phyloP scores from a whole-genome alignment of 2,888 invertebrate species.

The Pherbina coryleti region DNA sequence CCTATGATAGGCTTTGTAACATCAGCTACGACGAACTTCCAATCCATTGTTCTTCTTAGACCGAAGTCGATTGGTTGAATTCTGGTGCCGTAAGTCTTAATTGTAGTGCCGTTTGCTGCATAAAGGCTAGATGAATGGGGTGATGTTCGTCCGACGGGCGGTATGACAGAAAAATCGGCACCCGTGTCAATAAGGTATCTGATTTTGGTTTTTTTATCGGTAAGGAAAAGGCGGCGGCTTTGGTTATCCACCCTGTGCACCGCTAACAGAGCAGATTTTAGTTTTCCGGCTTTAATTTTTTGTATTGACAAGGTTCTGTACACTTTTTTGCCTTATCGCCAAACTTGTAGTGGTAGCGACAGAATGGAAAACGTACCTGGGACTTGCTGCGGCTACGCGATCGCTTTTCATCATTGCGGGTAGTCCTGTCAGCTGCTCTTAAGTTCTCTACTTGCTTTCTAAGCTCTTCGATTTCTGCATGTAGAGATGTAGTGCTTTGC shows the following conservation, averaged over 20 bases:
- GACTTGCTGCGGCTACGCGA: neutral
- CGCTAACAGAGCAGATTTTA: constrained; percentile 27
- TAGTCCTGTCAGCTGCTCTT: neutral
- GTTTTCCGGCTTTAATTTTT: constrained; percentile 31
- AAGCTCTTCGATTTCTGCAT: constrained; percentile 25
- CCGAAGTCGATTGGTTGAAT: constrained; percentile 36
- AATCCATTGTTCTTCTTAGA: too few relatives aligned
- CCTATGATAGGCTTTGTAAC: constrained; percentile 39
- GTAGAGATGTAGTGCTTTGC: constrained; percentile 3
- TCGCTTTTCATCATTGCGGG: neutral
- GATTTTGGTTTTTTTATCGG: constrained; percentile 2
- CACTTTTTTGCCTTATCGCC: too few relatives aligned
- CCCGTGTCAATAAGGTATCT: constrained; percentile 19
- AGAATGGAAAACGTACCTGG: constrained; percentile 1
- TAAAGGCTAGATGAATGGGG: too few relatives aligned
- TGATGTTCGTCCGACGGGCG: too few relatives aligned
- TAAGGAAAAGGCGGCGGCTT: constrained; percentile 23
- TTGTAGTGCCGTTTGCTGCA: constrained; percentile 39
- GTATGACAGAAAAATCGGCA: too few relatives aligned
- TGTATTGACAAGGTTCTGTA: constrained; percentile 35
- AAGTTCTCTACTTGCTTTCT: constrained; percentile 27
- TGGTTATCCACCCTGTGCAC: constrained; percentile 6
- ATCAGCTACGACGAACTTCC: constrained; percentile 34
- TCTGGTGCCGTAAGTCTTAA: constrained; percentile 38
- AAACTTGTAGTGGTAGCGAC: too few relatives aligned